Percentiles rank a stretch among this genome's conserved stretches.
Conservation (phyloP, 2,113 vertebrate species). For the Nibea albiflora region DNA sequence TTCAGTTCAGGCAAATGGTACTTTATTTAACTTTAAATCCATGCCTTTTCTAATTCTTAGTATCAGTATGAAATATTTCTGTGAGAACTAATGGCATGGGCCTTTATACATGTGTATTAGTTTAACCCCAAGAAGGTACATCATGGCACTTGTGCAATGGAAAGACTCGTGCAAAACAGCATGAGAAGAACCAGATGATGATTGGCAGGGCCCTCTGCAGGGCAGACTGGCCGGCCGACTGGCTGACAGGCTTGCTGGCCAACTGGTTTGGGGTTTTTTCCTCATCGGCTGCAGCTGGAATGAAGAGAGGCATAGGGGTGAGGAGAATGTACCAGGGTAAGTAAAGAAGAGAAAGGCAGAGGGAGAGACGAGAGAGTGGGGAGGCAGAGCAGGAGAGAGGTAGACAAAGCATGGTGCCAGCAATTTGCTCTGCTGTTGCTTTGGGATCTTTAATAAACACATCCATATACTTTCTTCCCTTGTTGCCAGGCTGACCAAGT, state of each 20-base stretch:
- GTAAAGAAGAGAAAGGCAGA: slow-evolving; percentile 24
- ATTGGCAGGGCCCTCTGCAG: slow-evolving; percentile 80
- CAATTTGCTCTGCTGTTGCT: slow-evolving; percentile 80
- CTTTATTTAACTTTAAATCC: neutral
- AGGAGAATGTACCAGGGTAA: slow-evolving; percentile 16
- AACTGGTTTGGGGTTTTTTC: slow-evolving; percentile 75
- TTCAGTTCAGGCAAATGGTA: neutral
- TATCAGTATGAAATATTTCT: neutral
- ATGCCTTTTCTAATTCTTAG: neutral
- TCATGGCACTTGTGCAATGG: slow-evolving; percentile 46
- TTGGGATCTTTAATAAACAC: slow-evolving; percentile 80
- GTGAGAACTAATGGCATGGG: neutral
- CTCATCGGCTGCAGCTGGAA: slow-evolving; percentile 59
- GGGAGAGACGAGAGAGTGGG: slow-evolving; percentile 2
- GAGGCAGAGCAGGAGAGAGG: slow-evolving; percentile 17
- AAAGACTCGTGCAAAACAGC: slow-evolving; percentile 56
- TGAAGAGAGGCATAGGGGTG: slow-evolving; percentile 34
- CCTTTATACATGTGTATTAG: slow-evolving; percentile 24
- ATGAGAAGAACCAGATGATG: slow-evolving; percentile 57
- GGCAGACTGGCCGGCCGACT: slow-evolving; percentile 50
- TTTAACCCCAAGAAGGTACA: slow-evolving; percentile 54
- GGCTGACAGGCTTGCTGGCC: slow-evolving; percentile 49
- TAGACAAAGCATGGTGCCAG: slow-evolving; percentile 51
- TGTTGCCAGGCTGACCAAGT: slow-evolving; percentile 25
- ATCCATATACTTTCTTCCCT: slow-evolving; percentile 48